Evolutionary conservation across 1,140 invertebrate species (phyloP), one percentile per base, ranked within the genome.

Genomic region (Parapsyche elsis): DNA sequence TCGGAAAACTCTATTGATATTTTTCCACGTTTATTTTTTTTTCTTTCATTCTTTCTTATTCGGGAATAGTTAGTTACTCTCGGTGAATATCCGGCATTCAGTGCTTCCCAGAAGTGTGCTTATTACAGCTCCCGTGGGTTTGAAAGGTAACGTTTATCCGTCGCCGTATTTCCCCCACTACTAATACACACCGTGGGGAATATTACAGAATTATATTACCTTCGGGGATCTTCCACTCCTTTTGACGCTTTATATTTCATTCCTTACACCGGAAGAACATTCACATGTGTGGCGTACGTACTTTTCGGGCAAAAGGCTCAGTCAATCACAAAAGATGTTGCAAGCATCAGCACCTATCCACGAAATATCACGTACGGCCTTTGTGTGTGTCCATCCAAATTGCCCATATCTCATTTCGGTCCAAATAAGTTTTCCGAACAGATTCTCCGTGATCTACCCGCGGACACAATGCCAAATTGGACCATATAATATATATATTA

Each of bases 121-220:
- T 75, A 57, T 75, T 75, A 75, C 24, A 21, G 45, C 16, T 75
- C 73, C 46, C 73, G 19, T 30, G 73, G 73, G 73, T 75, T 5
- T n/a, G 24, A 57, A 57, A 75, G 73, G 73, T 75, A 75, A 75
- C 73, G 44, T 75, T 75, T 75, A 75, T 75, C 73, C 49, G 0
- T 44, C 1, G 21, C 30, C 30, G 2, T 38, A 38, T 38, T n/a
- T n/a, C n/a, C 30, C 30, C 2, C 30, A 38, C 2, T 38, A 7
- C 30, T 38, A n/a, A n/a, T n/a, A n/a, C n/a, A n/a, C n/a, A n/a
- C n/a, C 44, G 71, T 74, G n/a, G 46, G 24, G 45, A 19, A 75
- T 75, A 75, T 75, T 75, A 75, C 38, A 23, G 73, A 75, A 75
- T 75, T 75, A 57, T 75, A 75, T 57, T 26, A 30, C 73, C 46